phyloP scores from a whole-genome alignment of 2,113 vertebrate genomes.

The Muntiacus reevesi region DNA sequence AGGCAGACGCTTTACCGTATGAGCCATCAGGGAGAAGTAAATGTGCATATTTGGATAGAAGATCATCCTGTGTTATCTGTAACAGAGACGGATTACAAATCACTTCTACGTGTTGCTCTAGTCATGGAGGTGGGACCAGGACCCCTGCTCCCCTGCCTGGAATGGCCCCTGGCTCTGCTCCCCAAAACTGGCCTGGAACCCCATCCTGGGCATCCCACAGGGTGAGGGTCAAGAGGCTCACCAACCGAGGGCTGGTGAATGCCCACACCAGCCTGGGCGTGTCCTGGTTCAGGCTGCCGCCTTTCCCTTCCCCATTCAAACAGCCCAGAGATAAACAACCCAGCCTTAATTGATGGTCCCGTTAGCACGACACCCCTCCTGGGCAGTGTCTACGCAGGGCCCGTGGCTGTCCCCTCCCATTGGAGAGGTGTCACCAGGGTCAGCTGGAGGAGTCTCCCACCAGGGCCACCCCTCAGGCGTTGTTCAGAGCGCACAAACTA shows the following conservation, averaged over 20 bases:
- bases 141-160: background rate
- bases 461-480: background rate
- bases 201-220: no score
- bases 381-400: background rate
- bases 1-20: no score
- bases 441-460: background rate
- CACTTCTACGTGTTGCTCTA: rapidly evolving
- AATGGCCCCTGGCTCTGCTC: background rate
- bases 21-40: background rate
- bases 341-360: background rate
- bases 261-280: background rate
- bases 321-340: background rate
- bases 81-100: background rate
- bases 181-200: background rate
- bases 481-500: background rate
- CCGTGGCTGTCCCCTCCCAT: background rate
- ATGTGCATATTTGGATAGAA: background rate
- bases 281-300: background rate
- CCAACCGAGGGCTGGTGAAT: background rate
- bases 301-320: background rate
- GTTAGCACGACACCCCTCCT: rapidly evolving
- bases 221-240: rapidly evolving
- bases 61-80: rapidly evolving
- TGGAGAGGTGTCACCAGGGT: background rate
- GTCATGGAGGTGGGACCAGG: background rate